phyloP scores from a whole-genome alignment of 2,113 vertebrate genomes.

The Eublepharis macularius region DNA sequence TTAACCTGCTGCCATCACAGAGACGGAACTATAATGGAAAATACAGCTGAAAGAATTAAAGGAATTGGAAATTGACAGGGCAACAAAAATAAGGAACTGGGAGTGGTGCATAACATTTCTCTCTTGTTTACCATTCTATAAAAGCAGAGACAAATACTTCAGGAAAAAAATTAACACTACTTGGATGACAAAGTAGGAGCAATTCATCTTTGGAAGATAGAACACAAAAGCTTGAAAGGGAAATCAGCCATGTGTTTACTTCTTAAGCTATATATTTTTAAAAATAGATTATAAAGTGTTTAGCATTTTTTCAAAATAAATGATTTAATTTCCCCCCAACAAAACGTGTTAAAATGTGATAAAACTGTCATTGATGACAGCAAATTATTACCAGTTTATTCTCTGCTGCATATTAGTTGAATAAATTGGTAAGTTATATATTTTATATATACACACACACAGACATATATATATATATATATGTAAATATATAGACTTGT shows the following conservation, averaged over 20 bases:
- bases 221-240: slow-evolving; percentile 57
- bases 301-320: slow-evolving; percentile 63
- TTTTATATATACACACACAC: slow-evolving; percentile 79
- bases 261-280: slow-evolving; percentile 69
- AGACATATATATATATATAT: slow-evolving; percentile 77
- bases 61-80: neutral
- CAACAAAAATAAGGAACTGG: neutral
- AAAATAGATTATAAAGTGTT: slow-evolving; percentile 63
- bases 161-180: neutral
- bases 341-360: slow-evolving; percentile 74
- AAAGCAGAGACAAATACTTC: neutral
- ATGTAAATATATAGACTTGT: slow-evolving; percentile 81
- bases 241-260: slow-evolving; percentile 70
- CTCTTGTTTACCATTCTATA: slow-evolving; percentile 21
- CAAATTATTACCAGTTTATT: slow-evolving; percentile 80
- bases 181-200: neutral
- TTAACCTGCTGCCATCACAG: neutral
- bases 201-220: slow-evolving; percentile 23
- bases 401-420: slow-evolving; percentile 77
- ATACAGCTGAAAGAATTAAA: neutral
- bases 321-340: slow-evolving; percentile 67
- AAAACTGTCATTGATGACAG: slow-evolving; percentile 75
- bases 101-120: neutral
- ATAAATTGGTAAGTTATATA: slow-evolving; percentile 79
- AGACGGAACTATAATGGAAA: neutral